Evolutionary conservation across 2,888 invertebrate species (phyloP), one percentile per base, ranked within the genome.

Genomic region (Drosophila pseudotakahashii): DNA sequence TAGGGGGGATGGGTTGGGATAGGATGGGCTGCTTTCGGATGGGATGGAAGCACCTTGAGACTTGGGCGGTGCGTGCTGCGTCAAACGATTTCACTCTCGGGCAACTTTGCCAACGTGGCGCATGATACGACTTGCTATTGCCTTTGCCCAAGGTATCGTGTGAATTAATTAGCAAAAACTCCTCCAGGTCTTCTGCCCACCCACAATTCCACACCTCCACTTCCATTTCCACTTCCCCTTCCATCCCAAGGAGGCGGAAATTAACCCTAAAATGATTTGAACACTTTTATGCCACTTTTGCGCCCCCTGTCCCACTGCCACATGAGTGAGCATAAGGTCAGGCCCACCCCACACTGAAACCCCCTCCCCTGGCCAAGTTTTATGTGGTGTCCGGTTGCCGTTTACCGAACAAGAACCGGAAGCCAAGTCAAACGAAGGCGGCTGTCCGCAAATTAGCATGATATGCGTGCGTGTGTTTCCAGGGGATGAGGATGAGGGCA

Each of bases 371-470:
- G 26, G 6, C 26, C 80, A 76, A 77, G 82, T 78, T 88, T 83
- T 81, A 81, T 86, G 81, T n/a, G n/a, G n/a, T n/a, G n/a, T n/a
- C n/a, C n/a, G n/a, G n/a, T n/a, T n/a, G n/a, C 77, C 68, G 70
- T 76, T 74, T 60, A 68, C 60, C 59, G 69, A 68, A 76, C 71
- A 73, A 63, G 67, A 75, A 75, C 72, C 83, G 88, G 88, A 88
- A 80, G 88, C 76, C 73, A 72, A 72, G 80, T 83, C 88, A 88
- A 80, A 88, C 73, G 76, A 83, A 86, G 81, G 76, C 78, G 83
- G 86, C 79, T 81, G 81, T 88, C 86, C 88, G 81, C 84, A 85
- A 85, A 85, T 85, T 85, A 85, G 88, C 84, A 85, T 85, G 83
- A 85, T 86, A 72, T 68, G 82, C 58, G 68, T 55, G 34, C 68